Evolutionary conservation across 2,888 invertebrate species (phyloP).

Genomic region (Latheticus oryzae): DNA sequence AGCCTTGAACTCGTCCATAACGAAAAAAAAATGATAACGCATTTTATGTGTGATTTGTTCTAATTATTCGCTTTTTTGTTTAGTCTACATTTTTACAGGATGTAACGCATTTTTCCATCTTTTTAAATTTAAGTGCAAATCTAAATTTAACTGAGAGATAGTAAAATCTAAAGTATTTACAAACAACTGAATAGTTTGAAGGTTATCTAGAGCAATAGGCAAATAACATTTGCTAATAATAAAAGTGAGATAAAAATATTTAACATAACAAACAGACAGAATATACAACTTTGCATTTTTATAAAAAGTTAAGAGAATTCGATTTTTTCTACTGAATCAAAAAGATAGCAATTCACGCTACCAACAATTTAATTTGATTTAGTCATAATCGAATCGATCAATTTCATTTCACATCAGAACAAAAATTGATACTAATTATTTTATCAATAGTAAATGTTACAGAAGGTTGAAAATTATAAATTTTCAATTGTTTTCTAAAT

Average conservation of each 20-base stretch:
- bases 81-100: no score
- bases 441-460: constrained; percentile 13
- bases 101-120: no score
- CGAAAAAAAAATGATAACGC: constrained; percentile 7
- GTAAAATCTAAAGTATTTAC: constrained; percentile 42
- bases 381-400: background rate
- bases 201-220: constrained; percentile 50
- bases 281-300: background rate
- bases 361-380: constrained; percentile 1
- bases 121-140: constrained; percentile 39
- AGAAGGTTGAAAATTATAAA: constrained; percentile 20
- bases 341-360: background rate
- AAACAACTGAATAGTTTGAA: constrained; percentile 46
- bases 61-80: no score
- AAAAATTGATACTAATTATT: constrained; percentile 6
- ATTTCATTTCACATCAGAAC: background rate
- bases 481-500: constrained; percentile 13
- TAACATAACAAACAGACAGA: constrained; percentile 34
- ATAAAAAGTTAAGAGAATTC: background rate
- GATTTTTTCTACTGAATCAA: background rate
- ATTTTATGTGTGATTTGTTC: no score
- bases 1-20: constrained; percentile 19
- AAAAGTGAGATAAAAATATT: constrained; percentile 52
- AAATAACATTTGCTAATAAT: constrained; percentile 57
- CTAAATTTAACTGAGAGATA: constrained; percentile 37